Evolutionary conservation across 2,797 vertebrate genomes (phyloP), one percentile per base, ranked within the genome.

Genomic region (Molossus molossus): DNA sequence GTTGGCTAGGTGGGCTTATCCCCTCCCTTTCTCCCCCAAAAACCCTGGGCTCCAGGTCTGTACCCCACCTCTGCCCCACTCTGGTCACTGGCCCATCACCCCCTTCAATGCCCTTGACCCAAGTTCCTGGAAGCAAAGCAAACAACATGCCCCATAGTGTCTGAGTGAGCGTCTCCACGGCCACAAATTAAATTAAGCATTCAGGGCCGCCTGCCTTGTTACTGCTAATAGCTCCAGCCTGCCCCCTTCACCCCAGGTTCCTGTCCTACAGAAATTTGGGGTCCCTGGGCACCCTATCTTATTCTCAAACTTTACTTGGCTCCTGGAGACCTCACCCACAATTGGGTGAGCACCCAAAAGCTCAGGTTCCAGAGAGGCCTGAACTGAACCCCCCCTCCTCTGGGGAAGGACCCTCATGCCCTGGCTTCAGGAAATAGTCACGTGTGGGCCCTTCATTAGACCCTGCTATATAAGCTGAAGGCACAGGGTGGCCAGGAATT

Each of bases 131-230:
- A 97, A 77, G 90, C 83, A 81, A 87, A 90, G 96, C 10, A 96
- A 97, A 96, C 96, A 94, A 87, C 87, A 95, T 27, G 77, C 23
- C 55, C 84, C 4, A 2, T 15, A 82, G 48, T 65, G 55, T 62
- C 87, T 86, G 73, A 96, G 75, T 95, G 64, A 94, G 33, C 77
- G 94, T 91, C 79, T 96, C 82, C 67, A 1, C 94, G 90, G 45
- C 76, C 40, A 93, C 95, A 97, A 97, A 98, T 98, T 97, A 98
- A 98, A 97, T 97, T 95, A 97, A 96, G 95, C 96, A 92, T 95
- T 97, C 94, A 95, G 96, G 94, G 40, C 76, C 0, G 92, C 94
- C 77, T 95, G 84, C 81, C n/a, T 94, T 90, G 58, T 97, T 96
- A 96, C 20, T 87, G 64, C 18, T 60, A 53, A 84, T 86, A 62